A percentile compares a stretch with the other conserved stretches of the same genome.
Evolutionary conservation across 2,888 invertebrate genomes (phyloP).

Genomic region (Acrobasis repandana): DNA sequence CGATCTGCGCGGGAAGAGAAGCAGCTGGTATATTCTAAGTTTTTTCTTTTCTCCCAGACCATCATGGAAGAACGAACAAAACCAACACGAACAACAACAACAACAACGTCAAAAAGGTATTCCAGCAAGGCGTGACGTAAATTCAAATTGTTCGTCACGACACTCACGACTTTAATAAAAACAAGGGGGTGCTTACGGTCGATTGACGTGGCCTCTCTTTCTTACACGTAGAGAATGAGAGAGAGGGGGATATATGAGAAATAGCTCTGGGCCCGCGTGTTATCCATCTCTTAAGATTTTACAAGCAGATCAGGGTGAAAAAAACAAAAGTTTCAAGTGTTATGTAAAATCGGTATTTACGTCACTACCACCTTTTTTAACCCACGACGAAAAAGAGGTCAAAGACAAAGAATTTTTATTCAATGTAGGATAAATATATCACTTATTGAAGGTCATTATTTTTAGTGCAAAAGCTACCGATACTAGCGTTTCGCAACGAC

Average conservation of each 20-base stretch:
- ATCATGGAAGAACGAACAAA: too few species aligned
- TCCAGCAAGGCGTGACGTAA: constrained; percentile 11
- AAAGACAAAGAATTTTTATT: too few species aligned
- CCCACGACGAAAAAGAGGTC: background rate
- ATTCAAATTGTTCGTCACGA: constrained; percentile 20
- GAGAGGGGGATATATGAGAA: constrained; percentile 5
- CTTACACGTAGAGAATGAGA: background rate
- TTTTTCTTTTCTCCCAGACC: too few species aligned
- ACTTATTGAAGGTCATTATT: too few species aligned
- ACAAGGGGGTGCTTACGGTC: constrained; percentile 21
- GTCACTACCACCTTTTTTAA: background rate
- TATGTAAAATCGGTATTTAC: background rate
- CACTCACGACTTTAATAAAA: constrained; percentile 22
- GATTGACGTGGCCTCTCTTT: constrained; percentile 5
- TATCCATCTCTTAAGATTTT: constrained; percentile 1
- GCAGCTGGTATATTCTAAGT: too few species aligned
- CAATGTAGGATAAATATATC: too few species aligned
- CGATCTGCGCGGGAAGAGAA: too few species aligned
- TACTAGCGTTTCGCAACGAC: too few species aligned
- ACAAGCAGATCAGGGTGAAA: constrained; percentile 1
- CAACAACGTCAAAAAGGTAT: background rate
- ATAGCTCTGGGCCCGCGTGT: constrained; percentile 4
- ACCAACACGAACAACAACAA: background rate
- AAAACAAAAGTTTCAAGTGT: background rate
- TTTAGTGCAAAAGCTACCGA: too few species aligned